phyloP scores from a whole-genome alignment of 2,888 invertebrate genomes.

The Endomychus coccineus region DNA sequence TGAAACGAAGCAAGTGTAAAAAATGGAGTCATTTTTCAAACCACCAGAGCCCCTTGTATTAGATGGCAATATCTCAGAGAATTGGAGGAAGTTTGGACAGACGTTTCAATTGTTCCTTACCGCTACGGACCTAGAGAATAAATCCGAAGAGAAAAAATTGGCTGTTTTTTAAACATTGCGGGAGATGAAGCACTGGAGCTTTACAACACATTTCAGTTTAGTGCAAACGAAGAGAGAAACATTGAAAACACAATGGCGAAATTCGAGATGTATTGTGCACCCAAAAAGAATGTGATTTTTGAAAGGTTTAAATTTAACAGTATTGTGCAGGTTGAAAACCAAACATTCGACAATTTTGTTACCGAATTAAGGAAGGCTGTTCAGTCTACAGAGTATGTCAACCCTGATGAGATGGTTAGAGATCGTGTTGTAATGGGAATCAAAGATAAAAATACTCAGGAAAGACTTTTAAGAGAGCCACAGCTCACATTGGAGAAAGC shows the following conservation, averaged over 20 bases:
- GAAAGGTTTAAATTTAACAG: constrained; percentile 8
- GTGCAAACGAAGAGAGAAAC: not conserved
- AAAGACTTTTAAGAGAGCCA: constrained; percentile 13
- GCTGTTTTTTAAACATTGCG: constrained; percentile 5
- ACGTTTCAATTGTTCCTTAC: constrained; percentile 3
- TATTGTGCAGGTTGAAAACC: constrained; percentile 2
- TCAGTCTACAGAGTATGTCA: not conserved
- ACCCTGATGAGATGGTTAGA: constrained; percentile 4
- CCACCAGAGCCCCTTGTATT: constrained; percentile 3
- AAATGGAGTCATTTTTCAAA: constrained; percentile 9
- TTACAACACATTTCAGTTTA: constrained; percentile 4
- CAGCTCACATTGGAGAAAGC: constrained; percentile 8
- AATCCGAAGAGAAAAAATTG: constrained; percentile 2
- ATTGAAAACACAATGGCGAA: not conserved
- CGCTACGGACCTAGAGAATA: not conserved
- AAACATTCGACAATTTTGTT: constrained; percentile 5
- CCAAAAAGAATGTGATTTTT: constrained; percentile 4
- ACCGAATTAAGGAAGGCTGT: constrained; percentile 4
- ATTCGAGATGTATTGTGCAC: constrained; percentile 2
- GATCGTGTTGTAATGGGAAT: constrained; percentile 9
- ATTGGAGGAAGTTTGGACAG: constrained; percentile 10
- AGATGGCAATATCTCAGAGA: constrained; percentile 6
- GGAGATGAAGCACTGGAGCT: constrained; percentile 6
- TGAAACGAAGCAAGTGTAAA: no score
- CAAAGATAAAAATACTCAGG: constrained; percentile 3